Conservation (phyloP, 2,113 vertebrate genomes). For the Dendrocopos noguchii region DNA sequence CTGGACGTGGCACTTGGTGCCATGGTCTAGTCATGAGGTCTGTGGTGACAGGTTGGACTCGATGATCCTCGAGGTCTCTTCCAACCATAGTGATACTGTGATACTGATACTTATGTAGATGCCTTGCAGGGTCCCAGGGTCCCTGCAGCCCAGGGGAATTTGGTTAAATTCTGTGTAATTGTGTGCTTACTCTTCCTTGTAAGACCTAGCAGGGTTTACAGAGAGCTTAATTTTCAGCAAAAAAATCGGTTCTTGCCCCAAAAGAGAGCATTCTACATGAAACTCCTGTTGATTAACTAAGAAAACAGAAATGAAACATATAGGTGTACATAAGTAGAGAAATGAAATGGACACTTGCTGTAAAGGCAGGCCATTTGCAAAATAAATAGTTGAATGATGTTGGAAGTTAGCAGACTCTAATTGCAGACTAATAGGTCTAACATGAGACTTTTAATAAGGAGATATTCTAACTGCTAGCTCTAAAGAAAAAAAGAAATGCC, state of each 20-base stretch:
- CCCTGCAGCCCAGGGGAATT: not conserved
- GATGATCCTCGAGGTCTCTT: too few relatives aligned
- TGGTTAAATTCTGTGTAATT: not conserved
- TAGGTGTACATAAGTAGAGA: conserved; percentile 2
- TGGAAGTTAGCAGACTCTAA: conserved; percentile 54
- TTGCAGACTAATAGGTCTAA: not conserved
- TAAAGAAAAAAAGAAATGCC: not conserved
- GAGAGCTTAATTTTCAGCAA: not conserved
- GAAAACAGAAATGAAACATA: conserved; percentile 30
- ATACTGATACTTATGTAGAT: too few relatives aligned
- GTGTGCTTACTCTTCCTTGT: not conserved
- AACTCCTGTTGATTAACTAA: not conserved
- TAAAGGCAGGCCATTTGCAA: conserved; percentile 39
- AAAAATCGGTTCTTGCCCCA: conserved; percentile 20
- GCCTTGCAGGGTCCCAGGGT: not conserved
- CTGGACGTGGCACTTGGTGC: too few relatives aligned
- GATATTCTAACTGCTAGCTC: not conserved
- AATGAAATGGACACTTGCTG: not conserved
- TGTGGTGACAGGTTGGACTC: too few relatives aligned
- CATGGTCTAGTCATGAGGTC: too few relatives aligned
- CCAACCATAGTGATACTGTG: too few relatives aligned
- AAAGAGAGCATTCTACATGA: conserved; percentile 34
- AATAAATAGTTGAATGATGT: conserved; percentile 53
- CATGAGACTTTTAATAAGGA: conserved; percentile 19
- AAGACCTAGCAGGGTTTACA: not conserved